Evolutionary conservation across 2,888 invertebrate genomes (phyloP).

Genomic region (Cotesia congregata): DNA sequence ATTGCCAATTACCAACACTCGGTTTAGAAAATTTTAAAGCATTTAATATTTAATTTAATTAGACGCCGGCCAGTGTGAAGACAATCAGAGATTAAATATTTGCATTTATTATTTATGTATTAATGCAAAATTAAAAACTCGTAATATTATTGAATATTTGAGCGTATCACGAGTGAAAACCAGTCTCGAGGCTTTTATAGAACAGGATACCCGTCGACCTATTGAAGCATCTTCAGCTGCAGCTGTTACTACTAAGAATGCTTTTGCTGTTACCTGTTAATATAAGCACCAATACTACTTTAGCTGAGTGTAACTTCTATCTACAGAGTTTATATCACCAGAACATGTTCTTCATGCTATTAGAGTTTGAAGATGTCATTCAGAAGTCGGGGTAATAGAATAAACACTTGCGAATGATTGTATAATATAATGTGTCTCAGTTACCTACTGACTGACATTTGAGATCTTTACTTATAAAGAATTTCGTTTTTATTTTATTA

Average conservation of each 20-base stretch:
- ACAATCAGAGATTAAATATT: too few species aligned
- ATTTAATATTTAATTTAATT: too few species aligned
- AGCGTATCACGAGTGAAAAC: not conserved
- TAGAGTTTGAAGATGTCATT: not conserved
- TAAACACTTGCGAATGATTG: slow-evolving; percentile 7
- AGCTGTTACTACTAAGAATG: not conserved
- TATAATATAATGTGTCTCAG: slow-evolving; percentile 30
- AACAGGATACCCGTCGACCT: slow-evolving; percentile 7
- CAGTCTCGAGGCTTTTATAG: slow-evolving; percentile 3
- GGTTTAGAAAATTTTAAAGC: too few species aligned
- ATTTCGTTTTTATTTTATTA: too few species aligned
- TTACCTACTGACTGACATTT: slow-evolving; percentile 39
- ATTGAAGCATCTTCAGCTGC: slow-evolving; percentile 7
- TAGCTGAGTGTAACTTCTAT: not conserved
- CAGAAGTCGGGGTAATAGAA: not conserved
- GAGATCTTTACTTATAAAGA: too few species aligned
- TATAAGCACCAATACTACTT: not conserved
- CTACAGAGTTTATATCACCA: not conserved
- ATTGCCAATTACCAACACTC: too few species aligned
- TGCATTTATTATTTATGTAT: too few species aligned
- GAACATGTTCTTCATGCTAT: not conserved
- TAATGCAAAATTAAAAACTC: not conserved
- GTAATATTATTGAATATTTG: not conserved
- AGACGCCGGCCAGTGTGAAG: too few species aligned
- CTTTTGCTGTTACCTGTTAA: not conserved